A percentile compares a stretch with the other conserved stretches of the same genome.
These are phyloP conservation scores for Lumbricus terrestris DNA, from an alignment of 2,888 invertebrate species.

Conservation along the genomic window DNA sequence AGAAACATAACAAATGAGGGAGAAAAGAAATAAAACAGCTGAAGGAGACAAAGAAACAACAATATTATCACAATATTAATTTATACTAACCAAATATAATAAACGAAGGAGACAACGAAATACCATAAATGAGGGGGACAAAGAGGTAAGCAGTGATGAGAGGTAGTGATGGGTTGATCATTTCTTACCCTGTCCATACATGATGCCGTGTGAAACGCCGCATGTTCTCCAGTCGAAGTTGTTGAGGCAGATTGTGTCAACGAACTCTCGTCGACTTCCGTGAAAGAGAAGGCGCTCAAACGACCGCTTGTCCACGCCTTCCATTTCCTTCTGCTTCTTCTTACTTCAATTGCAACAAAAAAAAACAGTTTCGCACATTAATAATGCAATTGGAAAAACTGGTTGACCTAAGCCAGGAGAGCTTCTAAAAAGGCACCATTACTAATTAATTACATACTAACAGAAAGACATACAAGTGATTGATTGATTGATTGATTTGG, in stretches of 20 bases:
- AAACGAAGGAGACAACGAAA: no score
- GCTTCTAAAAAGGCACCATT: neutral
- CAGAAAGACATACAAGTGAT: no score
- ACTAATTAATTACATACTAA: neutral
- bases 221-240: slow-evolving; percentile 45
- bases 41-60: no score
- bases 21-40: no score
- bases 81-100: no score
- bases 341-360: slow-evolving; percentile 6
- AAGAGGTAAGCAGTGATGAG: neutral
- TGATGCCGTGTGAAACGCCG: slow-evolving; percentile 43
- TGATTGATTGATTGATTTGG: no score
- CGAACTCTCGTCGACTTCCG: slow-evolving; percentile 42
- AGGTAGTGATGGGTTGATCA: neutral
- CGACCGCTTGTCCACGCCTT: neutral
- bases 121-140: neutral
- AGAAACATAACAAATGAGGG: no score
- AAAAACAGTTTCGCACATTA: neutral
- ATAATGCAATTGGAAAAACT: neutral
- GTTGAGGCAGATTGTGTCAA: slow-evolving; percentile 43
- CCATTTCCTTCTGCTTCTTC: slow-evolving; percentile 22
- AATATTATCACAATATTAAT: no score
- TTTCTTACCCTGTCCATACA: slow-evolving; percentile 43
- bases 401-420: neutral
- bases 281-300: slow-evolving; percentile 43